These are phyloP conservation scores for Oryctolagus cuniculus DNA, from an alignment of 2,113 vertebrate genomes.

Conservation along the genomic window DNA sequence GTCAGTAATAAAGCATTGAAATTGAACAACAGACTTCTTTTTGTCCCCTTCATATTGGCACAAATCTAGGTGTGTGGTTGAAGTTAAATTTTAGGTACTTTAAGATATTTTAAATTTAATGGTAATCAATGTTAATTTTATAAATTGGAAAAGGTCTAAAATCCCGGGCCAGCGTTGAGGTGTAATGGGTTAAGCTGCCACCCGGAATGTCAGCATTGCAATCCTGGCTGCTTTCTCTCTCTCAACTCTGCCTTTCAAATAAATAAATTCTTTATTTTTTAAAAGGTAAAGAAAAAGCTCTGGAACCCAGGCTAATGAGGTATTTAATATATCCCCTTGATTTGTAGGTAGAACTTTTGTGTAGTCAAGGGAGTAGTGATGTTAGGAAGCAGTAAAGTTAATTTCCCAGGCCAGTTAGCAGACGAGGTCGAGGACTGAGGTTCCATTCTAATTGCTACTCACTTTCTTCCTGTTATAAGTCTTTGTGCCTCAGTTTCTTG, in stretches of 20 bases:
- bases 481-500: conserved; percentile 28
- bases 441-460: conserved; percentile 1
- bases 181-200: too few relatives aligned
- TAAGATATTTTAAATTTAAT: conserved; percentile 15
- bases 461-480: not conserved
- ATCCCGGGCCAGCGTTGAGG: not conserved
- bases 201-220: too few relatives aligned
- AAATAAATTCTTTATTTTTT: not conserved
- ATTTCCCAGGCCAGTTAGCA: not conserved
- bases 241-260: too few relatives aligned
- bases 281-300: not conserved
- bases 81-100: conserved; percentile 11
- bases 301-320: not conserved
- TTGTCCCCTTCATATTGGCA: conserved; percentile 11
- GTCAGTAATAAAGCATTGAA: not conserved
- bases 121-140: not conserved
- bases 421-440: not conserved
- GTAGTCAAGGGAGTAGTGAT: not conserved
- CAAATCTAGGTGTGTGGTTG: conserved; percentile 24
- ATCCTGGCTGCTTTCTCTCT: too few relatives aligned
- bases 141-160: conserved; percentile 36
- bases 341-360: conserved; percentile 29
- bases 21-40: not conserved
- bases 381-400: not conserved
- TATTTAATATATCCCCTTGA: not conserved